Base-by-base conservation (phyloP, 2,113 vertebrate species). In the Pagrus major region DNA sequence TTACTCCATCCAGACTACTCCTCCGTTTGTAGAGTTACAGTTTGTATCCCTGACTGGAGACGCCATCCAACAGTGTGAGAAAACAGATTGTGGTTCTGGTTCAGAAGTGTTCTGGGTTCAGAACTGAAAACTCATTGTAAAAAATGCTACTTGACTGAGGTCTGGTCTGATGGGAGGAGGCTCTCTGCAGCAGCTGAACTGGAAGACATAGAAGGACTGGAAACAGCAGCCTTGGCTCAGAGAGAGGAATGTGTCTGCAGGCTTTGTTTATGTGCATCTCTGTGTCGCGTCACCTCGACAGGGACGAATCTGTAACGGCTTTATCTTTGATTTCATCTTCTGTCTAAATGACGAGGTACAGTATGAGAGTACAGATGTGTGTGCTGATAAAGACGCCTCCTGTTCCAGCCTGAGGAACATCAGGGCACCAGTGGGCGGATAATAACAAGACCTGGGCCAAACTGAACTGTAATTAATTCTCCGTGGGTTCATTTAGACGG, bases 151-250 rank as follows among this genome's bases (percentile, higher is more conserved):
- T 8, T 8, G 46, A 42, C 33, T 9, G 44, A 44, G 15, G 8
- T 55, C 25, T 41, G 59, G 6, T 64, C 2, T 5, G 65, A 52
- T 14, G 23, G 25, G 37, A 41, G 4, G 64, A 39, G 5, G 12
- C 41, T 67, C 10, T 47, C 42, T 10, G 39, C 61, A 12, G 51
- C 29, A 60, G 49, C 44, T 55, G 25, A 44, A 23, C 20, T 67
- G 46, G 67, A 61, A 83, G 80, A 65, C 75, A 18, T 14, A 78
- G 71, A 42, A 55, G 23, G 46, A 79, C 23, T 35, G 37, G 49
- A 78, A 81, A 85, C 66, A 67, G 18, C 37, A 56, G 52, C 11
- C 2, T 69, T 4, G 16, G 16, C 35, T 25, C 4, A 1, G 25
- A 59, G 76, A 46, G 15, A 23, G 42, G 58, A 59, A 47, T 54